Evolutionary conservation across 1,140 invertebrate genomes (phyloP).

Genomic region (Phortica variegata): DNA sequence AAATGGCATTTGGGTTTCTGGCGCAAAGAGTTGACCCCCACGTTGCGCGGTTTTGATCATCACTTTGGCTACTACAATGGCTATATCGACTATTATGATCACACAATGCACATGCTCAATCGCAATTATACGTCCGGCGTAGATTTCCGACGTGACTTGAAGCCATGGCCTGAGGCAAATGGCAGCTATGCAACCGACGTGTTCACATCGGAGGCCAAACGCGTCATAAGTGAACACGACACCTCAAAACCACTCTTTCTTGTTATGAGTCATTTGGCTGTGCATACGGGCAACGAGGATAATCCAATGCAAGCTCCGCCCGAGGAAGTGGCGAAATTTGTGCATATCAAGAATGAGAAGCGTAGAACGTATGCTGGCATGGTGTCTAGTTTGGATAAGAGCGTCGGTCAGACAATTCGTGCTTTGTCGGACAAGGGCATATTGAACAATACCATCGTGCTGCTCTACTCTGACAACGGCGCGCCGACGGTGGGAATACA

Average conservation of each 20-base stretch:
- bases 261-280: constrained; percentile 76
- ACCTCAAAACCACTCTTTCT: constrained; percentile 70
- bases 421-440: constrained; percentile 68
- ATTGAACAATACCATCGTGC: constrained; percentile 71
- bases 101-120: constrained; percentile 61
- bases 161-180: constrained; percentile 61
- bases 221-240: constrained; percentile 70
- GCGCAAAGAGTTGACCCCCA: constrained; percentile 73
- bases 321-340: constrained; percentile 72
- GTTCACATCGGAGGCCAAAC: constrained; percentile 71
- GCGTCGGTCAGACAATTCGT: constrained; percentile 73
- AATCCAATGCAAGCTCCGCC: constrained; percentile 76
- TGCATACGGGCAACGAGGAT: constrained; percentile 72
- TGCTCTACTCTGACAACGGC: constrained; percentile 77
- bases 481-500: constrained; percentile 72
- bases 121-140: constrained; percentile 59
- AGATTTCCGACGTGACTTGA: constrained; percentile 68
- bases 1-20: constrained; percentile 88
- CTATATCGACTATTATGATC: constrained; percentile 80
- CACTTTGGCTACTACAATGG: constrained; percentile 84
- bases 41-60: constrained; percentile 76
- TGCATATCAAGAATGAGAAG: constrained; percentile 70
- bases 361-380: constrained; percentile 81
- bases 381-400: constrained; percentile 82
- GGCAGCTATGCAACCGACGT: constrained; percentile 77